Percentiles rank a stretch among this genome's conserved stretches.
Conservation (phyloP, 2,113 vertebrate species). For the Emydura subglobosa region DNA sequence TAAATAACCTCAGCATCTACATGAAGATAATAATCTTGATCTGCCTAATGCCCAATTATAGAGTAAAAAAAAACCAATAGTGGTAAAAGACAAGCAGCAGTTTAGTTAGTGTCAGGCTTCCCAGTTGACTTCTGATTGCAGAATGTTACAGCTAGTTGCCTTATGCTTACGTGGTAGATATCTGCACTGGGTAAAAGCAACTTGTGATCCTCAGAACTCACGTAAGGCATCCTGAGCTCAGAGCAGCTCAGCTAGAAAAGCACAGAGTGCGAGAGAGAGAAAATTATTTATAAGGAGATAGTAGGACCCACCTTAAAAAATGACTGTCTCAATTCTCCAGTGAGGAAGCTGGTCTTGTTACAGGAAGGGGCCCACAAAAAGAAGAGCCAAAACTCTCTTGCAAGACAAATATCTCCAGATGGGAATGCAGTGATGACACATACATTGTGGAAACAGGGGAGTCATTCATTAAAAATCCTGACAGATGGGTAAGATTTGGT, state of each 20-base stretch:
- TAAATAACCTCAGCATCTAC: not conserved
- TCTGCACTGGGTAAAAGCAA: not conserved
- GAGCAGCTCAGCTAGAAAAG: not conserved
- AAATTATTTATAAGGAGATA: not conserved
- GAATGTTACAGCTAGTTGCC: not conserved
- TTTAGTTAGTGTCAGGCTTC: not conserved
- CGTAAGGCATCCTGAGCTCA: not conserved
- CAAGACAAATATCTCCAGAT: not conserved
- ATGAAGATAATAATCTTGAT: not conserved
- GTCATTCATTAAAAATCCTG: not conserved
- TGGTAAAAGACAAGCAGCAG: not conserved
- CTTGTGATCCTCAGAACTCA: not conserved
- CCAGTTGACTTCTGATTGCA: not conserved
- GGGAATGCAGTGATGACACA: not conserved
- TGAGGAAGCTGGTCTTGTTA: not conserved
- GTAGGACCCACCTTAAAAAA: not conserved
- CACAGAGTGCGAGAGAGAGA: not conserved
- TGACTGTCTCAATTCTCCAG: not conserved
- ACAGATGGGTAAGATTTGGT: not conserved
- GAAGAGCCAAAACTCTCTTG: not conserved
- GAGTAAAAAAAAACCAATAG: not conserved
- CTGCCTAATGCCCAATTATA: accelerated
- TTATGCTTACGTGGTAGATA: not conserved
- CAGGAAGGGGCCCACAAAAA: not conserved
- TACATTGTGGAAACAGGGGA: not conserved